Evolutionary conservation across 2,113 vertebrate genomes (phyloP), one percentile per base, ranked within the genome.

Genomic region (Rhea americana): DNA sequence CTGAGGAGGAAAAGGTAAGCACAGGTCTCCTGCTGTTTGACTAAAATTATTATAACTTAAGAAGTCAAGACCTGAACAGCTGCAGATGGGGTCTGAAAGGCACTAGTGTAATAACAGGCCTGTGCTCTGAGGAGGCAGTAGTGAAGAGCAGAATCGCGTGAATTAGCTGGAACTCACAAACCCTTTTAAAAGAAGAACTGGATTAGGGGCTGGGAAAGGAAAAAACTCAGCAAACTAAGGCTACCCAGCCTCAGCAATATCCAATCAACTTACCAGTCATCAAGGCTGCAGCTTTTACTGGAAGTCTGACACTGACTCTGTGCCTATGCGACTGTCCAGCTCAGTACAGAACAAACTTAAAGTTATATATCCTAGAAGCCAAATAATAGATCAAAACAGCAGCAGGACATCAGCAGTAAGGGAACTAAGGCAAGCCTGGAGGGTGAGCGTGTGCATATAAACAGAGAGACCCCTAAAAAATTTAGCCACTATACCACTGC

Each of bases 11-110:
- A 80, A 89, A 91, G 81, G 76, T 8, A 25, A 85, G 19, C 25
- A 32, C 55, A 79, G 72, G 76, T 92, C 86, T 93, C 80, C 78
- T 70, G 30, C 70, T 84, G 72, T 89, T 94, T 81, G 66, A 86
- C 76, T 89, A 88, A 82, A 94, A 96, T 83, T 63, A 90, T 82
- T 82, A 90, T 79, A 87, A 85, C 85, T 87, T 68, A 89, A 91
- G 53, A 91, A 94, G 91, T 76, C 86, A 91, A 91, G 86, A 89
- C 77, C 58, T 0, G 1, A 94, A 93, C 87, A 95, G 90, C 79
- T 93, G 87, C 82, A 92, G 68, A 90, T 76, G 74, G 75, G 72
- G 67, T 82, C 82, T 90, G 74, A 87, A 95, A 91, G 90, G 51
- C 71, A 81, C 70, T 28, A 17, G 19, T 24, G 14, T 73, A 85